Evolutionary conservation across 2,797 vertebrate species (phyloP).

Genomic region (Gila robusta): DNA sequence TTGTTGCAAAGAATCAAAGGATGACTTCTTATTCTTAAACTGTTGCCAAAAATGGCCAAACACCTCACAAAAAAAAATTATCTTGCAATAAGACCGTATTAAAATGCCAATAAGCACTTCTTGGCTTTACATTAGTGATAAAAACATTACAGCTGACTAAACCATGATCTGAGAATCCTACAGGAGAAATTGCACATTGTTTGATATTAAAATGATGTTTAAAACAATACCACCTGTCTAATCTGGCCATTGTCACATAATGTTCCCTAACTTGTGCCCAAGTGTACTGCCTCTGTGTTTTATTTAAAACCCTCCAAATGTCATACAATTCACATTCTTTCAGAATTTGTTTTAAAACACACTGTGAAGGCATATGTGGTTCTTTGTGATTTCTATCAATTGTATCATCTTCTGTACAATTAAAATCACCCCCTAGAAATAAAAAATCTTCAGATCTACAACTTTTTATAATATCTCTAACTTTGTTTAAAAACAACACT

Average conservation of each 20-base stretch:
- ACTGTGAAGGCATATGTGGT: no score
- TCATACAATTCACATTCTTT: not conserved
- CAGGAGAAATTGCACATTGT: not conserved
- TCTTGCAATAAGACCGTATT: not conserved
- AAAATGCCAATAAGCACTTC: not conserved
- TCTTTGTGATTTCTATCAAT: no score
- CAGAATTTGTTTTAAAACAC: no score
- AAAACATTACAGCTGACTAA: not conserved
- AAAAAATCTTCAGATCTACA: no score
- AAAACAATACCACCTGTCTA: conserved; percentile 7
- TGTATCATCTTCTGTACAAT: no score
- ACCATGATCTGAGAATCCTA: not conserved
- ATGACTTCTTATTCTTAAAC: no score
- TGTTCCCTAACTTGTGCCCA: not conserved
- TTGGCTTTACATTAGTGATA: not conserved
- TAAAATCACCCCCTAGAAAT: no score
- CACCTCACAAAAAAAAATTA: no score
- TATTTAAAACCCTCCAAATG: not conserved
- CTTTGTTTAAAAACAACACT: no score
- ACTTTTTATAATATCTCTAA: no score
- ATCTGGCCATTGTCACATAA: not conserved
- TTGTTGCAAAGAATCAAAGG: no score
- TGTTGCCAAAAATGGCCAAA: no score
- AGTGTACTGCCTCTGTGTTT: not conserved
- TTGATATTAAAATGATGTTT: not conserved